Evolutionary conservation across 2,113 vertebrate species (phyloP), one percentile per base, ranked within the genome.

Genomic region (Pogonocichla stellata): DNA sequence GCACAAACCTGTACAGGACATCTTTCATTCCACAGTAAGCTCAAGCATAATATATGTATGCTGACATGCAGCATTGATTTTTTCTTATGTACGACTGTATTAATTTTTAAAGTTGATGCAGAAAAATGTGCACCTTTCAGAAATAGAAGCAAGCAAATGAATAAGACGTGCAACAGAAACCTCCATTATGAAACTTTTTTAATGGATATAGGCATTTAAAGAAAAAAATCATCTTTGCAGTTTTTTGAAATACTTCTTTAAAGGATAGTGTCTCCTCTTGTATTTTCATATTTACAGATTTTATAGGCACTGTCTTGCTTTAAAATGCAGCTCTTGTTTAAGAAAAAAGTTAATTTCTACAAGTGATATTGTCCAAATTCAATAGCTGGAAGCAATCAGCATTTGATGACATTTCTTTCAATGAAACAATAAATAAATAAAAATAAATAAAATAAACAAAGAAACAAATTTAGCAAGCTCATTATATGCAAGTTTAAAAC

Each of bases 91-190:
- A 94, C 6, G 12, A 26, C 61, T 95, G 29, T 50, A 96, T 94
- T 95, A 95, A 95, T 96, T 97, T 97, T 96, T 74, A 89, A 96
- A 94, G 56, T 95, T 88, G 64, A 95, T 57, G 56, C 20, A 90
- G 57, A 86, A 56, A 74, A 97, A 97, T 96, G 51, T 90, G 11
- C 18, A 86, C 54, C 40, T 88, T 89, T 93, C 73, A 96, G 79
- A 94, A 96, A 91, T 0, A 77, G 65, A 96, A 87, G 28, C 18
- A 90, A 40, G 12, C 31, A 93, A 95, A 95, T 96, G 13, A 93
- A 50, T 77, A 94, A 89, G 19, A 82, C 71, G 28, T 40, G 86
- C 3, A 57, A 11, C 3, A 8, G 69, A 95, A 95, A 87, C 13
- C 10, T 87, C 28, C 18, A 40, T 72, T 88, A 80, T 61, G 10